Evolutionary conservation across 1,140 invertebrate species (phyloP), one percentile per base, ranked within the genome.

Genomic region (Orius insidiosus): DNA sequence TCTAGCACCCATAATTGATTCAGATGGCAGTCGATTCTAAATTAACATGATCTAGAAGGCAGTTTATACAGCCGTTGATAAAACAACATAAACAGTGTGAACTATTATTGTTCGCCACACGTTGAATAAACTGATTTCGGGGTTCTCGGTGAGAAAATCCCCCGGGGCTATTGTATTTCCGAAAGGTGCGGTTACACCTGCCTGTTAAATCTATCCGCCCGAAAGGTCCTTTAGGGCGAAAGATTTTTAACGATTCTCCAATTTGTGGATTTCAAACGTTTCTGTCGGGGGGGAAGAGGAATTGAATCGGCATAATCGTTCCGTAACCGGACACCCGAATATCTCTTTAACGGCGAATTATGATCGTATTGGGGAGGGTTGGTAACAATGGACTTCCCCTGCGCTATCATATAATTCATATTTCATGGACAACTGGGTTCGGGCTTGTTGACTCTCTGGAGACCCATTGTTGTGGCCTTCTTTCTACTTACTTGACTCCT

Each of bases 401-500:
- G 16, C 7, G 31, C 31, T 33, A 44, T 44, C 19, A 51, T 51
- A 51, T 51, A 51, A 51, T 51, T 47, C 49, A 51, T 51, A 51
- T 51, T 51, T 51, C 49, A 51, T 40, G 49, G 45, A 32, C 37
- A 47, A 44, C 45, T 47, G 31, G 45, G 24, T 40, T 8, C 32
- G 24, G 43, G 15, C 34, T 45, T 45, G 44, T 45, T 35, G 34
- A 45, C 31, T 45, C 31, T 5, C 18, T 18, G 16, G 18, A 15
- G 44, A 35, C 14, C 11, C 13, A 13, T 31, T 45, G 16, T 45
- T 35, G 44, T 34, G 10, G 39, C 16, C 15, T 14, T 41, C 39
- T 41, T 41, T 41, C 24, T 19, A 41, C 39, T 41, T 41, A 41
- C 39, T 41, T 41, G 39, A 41, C 39, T 41, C 16, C 39, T 18